These are phyloP conservation scores for Crotalus viridis DNA, from an alignment of 2,113 vertebrate species.

Conservation along the genomic window DNA sequence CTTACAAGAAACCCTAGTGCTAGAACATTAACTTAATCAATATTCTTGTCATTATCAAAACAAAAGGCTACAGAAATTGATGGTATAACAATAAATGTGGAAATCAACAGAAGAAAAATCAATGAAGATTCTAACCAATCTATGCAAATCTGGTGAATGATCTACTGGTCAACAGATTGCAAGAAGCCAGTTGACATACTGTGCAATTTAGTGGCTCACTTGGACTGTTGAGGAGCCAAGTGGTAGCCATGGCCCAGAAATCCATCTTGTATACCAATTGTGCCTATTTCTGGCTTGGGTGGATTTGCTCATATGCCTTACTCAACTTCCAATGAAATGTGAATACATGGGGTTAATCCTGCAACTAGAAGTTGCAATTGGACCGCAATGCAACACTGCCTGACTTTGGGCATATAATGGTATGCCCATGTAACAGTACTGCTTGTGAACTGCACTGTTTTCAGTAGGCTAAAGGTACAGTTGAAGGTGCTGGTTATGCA, in stretches of 20 bases:
- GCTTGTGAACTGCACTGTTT: neutral
- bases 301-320: neutral
- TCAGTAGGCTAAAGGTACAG: neutral
- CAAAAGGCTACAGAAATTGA: neutral
- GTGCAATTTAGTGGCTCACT: neutral
- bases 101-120: neutral
- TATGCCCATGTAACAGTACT: neutral
- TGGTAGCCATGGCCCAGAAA: neutral
- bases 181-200: neutral
- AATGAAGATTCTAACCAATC: neutral
- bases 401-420: neutral
- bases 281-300: neutral
- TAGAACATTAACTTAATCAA: neutral
- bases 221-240: neutral
- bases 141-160: neutral
- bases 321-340: neutral
- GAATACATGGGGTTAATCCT: neutral
- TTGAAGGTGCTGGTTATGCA: neutral
- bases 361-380: neutral
- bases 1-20: neutral
- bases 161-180: neutral
- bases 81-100: neutral
- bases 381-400: neutral
- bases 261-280: neutral
- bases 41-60: neutral